Conservation (phyloP, 2,888 invertebrate genomes). For the Piscicola geometra region DNA sequence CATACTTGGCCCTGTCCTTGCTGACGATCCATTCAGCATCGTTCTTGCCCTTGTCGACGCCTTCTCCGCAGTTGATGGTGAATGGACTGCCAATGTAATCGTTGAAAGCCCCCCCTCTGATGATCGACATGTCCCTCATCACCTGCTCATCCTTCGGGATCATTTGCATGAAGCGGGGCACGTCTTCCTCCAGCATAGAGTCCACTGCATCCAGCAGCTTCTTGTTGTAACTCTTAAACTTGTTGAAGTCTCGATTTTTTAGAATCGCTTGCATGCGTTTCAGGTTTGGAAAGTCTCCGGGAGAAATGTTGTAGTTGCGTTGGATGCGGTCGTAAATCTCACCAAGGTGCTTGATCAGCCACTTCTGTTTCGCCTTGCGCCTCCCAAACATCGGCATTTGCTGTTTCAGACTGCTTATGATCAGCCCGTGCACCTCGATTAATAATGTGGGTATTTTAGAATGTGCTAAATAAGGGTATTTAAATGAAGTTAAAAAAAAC, state of each 20-base stretch:
- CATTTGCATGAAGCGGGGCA: constrained; percentile 89
- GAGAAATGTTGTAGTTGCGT: constrained; percentile 82
- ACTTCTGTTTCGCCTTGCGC: constrained; percentile 94
- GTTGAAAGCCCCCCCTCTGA: constrained; percentile 88
- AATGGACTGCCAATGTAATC: constrained; percentile 69
- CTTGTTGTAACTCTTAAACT: constrained; percentile 85
- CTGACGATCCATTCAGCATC: constrained; percentile 95
- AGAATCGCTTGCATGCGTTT: constrained; percentile 78
- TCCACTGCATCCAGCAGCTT: constrained; percentile 87
- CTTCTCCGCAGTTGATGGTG: constrained; percentile 64
- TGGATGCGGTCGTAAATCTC: constrained; percentile 82
- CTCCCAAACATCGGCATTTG: constrained; percentile 97
- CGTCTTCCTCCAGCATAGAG: constrained; percentile 90
- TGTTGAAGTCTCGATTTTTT: constrained; percentile 70
- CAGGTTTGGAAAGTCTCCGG: constrained; percentile 96
- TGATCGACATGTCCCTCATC: constrained; percentile 43
- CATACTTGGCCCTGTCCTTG: constrained; percentile 80
- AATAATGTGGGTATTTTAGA: too few species aligned
- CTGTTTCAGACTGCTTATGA: constrained; percentile 85
- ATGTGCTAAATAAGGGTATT: too few species aligned
- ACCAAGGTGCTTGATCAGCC: constrained; percentile 83
- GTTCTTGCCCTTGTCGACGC: constrained; percentile 87
- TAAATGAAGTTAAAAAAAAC: too few species aligned
- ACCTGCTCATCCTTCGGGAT: constrained; percentile 77
- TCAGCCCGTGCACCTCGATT: constrained; percentile 88